These are phyloP conservation scores for Eleginops maclovinus DNA, from an alignment of 2,113 vertebrate species.

Conservation along the genomic window DNA sequence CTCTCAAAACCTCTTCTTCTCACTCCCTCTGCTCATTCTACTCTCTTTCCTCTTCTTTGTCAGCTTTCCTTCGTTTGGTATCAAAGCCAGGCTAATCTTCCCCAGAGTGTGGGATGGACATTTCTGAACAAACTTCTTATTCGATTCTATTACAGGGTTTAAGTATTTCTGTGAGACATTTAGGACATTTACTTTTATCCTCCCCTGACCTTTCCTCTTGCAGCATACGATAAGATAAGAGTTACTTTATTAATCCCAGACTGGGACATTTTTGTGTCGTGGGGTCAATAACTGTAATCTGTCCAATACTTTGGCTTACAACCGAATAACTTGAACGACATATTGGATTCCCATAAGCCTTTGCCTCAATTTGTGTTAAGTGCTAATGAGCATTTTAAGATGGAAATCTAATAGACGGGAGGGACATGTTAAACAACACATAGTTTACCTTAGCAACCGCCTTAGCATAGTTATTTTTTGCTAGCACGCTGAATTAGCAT, in stretches of 20 bases:
- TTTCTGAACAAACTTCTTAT: not conserved
- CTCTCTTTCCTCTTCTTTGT: conserved; percentile 19
- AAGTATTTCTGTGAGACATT: not conserved
- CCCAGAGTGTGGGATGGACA: not conserved
- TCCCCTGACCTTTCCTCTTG: not conserved
- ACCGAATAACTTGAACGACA: not conserved
- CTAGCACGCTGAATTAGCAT: too few species aligned
- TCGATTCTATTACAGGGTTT: not conserved
- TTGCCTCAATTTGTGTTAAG: not conserved
- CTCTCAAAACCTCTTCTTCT: not conserved
- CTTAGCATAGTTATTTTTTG: too few species aligned
- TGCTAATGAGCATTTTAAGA: not conserved
- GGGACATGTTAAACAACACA: not conserved
- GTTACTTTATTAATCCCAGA: too few species aligned
- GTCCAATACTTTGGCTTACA: not conserved
- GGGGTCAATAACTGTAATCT: not conserved
- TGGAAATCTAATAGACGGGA: not conserved
- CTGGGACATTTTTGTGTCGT: too few species aligned
- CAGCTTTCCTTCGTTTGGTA: not conserved
- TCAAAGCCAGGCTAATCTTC: conserved; percentile 36
- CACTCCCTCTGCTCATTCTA: not conserved
- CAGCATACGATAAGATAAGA: too few species aligned
- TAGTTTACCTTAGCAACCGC: not conserved
- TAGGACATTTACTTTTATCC: not conserved
- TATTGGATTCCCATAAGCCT: not conserved